Base-by-base conservation (phyloP, 1,140 invertebrate species). In the Temnothorax curvispinosus region DNA sequence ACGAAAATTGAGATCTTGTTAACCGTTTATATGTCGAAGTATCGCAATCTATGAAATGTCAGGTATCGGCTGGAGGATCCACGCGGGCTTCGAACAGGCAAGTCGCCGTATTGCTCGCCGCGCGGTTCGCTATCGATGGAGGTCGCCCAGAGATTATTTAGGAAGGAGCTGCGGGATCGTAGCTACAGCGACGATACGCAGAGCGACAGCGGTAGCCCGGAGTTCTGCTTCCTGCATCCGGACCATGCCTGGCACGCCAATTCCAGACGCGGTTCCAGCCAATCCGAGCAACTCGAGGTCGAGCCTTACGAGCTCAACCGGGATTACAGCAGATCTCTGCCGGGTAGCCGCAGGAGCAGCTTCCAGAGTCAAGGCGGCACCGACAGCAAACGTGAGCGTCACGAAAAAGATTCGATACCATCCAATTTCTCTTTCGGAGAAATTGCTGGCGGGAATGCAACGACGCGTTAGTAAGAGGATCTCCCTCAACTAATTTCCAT, bases 261-360 rank as follows among this genome's bases (percentile, higher is more conserved):
- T 64, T 98, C 97, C 0, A 95, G 98, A 74, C 96, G 98, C 52
- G 98, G 98, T 35, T 98, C 98, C 13, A 98, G 97, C 44, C 98
- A 98, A 92, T 98, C 98, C 0, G 98, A 98, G 91, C 97, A 97
- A 69, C 95, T 98, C 32, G 98, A 98, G 93, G 97, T 98, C 38
- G 98, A 98, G 93, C 97, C 98, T 0, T 98, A 98, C 93, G 97
- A 98, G 94, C 96, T 98, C 21, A 97, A 96, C 74, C 97, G 98
- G 93, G 98, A 98, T 95, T 98, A 98, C 94, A 98, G 98, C 21
- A 96, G 97, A 90, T 98, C 98, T 18, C 95, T 21, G 21, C 21
- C 21, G 21, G 21, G 21, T 21, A 21, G 21, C 21, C 21, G 21
- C 21, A 21, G 21, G 21, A 21, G 21, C 21, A 21, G 21, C 21